A percentile compares a stretch with the other conserved stretches of the same genome.
These are phyloP conservation scores for Chelmon rostratus DNA, from an alignment of 2,797 vertebrate species.

Conservation along the genomic window DNA sequence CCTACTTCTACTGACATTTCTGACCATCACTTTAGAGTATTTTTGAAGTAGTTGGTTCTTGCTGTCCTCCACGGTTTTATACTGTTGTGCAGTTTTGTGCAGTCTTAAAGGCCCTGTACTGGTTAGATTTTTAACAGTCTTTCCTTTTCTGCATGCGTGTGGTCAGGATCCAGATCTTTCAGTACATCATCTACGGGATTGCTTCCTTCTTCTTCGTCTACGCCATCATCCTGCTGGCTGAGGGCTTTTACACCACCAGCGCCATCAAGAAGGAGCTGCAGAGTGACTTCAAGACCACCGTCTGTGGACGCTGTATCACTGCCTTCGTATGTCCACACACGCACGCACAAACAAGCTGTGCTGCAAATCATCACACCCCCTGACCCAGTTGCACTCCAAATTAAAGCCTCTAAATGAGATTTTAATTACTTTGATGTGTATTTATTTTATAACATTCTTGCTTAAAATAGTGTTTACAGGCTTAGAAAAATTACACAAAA, in stretches of 20 bases:
- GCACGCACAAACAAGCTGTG: neutral
- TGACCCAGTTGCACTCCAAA: conserved; percentile 40
- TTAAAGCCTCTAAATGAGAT: conserved; percentile 33
- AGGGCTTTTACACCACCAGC: conserved; percentile 98
- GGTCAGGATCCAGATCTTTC: conserved; percentile 95
- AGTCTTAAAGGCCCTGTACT: no score
- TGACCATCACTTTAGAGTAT: no score
- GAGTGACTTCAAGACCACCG: conserved; percentile 98
- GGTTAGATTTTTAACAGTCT: neutral
- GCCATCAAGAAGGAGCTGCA: conserved; percentile 96
- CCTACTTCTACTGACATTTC: no score
- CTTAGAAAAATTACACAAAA: neutral
- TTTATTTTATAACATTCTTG: conserved; percentile 18
- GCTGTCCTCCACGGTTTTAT: no score
- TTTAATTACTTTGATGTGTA: conserved; percentile 25
- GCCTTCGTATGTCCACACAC: conserved; percentile 88
- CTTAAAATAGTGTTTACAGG: conserved; percentile 18
- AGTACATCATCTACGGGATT: conserved; percentile 98
- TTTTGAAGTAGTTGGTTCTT: no score
- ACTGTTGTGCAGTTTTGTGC: no score
- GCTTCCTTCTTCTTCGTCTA: conserved; percentile 98
- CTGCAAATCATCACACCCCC: conserved; percentile 38
- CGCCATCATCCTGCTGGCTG: conserved; percentile 95
- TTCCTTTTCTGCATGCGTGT: neutral
- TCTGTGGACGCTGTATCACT: conserved; percentile 98